phyloP scores from a whole-genome alignment of 1,140 invertebrate species.

The Pinna nobilis region DNA sequence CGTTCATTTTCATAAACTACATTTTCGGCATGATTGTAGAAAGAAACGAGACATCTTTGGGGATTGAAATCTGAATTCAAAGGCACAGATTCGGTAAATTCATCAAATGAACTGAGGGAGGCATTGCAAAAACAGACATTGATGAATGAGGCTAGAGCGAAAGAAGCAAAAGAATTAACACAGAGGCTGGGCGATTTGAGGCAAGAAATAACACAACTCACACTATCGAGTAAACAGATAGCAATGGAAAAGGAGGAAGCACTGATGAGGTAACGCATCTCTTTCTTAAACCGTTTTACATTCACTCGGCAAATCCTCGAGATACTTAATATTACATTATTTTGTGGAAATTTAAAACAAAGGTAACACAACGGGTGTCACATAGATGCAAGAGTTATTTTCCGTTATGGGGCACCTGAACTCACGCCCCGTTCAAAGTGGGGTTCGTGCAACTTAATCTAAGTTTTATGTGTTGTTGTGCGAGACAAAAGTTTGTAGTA shows the following conservation, averaged over 20 bases:
- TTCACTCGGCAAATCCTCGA: too few relatives aligned
- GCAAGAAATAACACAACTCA: neutral
- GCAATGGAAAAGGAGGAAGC: neutral
- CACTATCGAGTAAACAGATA: neutral
- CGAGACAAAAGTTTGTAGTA: too few relatives aligned
- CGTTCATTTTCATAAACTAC: too few relatives aligned
- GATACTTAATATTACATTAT: neutral
- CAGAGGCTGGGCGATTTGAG: neutral
- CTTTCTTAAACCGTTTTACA: too few relatives aligned
- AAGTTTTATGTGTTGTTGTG: too few relatives aligned
- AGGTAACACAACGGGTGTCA: neutral
- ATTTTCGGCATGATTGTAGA: neutral
- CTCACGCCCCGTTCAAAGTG: too few relatives aligned
- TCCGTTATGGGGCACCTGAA: too few relatives aligned
- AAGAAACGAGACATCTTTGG: neutral
- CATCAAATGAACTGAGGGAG: neutral
- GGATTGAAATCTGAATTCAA: neutral
- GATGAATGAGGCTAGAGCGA: neutral
- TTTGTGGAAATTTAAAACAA: neutral
- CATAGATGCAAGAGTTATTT: too few relatives aligned
- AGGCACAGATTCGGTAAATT: neutral
- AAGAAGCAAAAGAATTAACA: neutral
- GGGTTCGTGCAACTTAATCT: too few relatives aligned
- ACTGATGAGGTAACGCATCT: neutral
- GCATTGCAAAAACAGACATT: neutral